Evolutionary conservation across 2,888 invertebrate genomes (phyloP).

Genomic region (Neelides folsomi): DNA sequence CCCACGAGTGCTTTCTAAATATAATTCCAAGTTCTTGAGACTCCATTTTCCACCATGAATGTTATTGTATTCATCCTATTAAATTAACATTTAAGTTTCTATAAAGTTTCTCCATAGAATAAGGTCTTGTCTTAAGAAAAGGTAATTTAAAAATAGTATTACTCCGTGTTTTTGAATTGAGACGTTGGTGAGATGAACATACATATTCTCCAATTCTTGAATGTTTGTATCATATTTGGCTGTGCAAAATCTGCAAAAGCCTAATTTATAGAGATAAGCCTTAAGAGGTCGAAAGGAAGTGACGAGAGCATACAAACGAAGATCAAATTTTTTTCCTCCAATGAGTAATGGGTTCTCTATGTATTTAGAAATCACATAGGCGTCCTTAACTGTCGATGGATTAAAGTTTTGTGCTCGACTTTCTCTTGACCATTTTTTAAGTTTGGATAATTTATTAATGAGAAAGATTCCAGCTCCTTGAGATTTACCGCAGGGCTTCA

Average conservation of each 20-base stretch:
- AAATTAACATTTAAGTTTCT: constrained; percentile 6
- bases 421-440: constrained; percentile 80
- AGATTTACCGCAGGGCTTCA: constrained; percentile 88
- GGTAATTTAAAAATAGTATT: constrained; percentile 35
- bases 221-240: constrained; percentile 85
- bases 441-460: constrained; percentile 84
- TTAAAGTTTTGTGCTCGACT: constrained; percentile 65
- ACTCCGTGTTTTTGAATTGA: constrained; percentile 95
- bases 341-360: constrained; percentile 71
- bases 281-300: constrained; percentile 86
- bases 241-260: constrained; percentile 91
- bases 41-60: constrained; percentile 91
- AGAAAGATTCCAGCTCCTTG: constrained; percentile 89
- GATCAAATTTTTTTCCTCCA: constrained; percentile 91
- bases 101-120: neutral
- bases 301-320: constrained; percentile 88
- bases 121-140: neutral
- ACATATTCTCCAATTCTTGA: constrained; percentile 78
- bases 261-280: constrained; percentile 79
- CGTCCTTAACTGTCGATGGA: constrained; percentile 71
- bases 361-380: constrained; percentile 91
- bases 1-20: constrained; percentile 79
- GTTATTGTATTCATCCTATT: constrained; percentile 77
- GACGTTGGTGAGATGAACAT: constrained; percentile 89
- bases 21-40: constrained; percentile 75